phyloP scores from a whole-genome alignment of 2,797 vertebrate genomes.

The Aphelocoma californica region DNA sequence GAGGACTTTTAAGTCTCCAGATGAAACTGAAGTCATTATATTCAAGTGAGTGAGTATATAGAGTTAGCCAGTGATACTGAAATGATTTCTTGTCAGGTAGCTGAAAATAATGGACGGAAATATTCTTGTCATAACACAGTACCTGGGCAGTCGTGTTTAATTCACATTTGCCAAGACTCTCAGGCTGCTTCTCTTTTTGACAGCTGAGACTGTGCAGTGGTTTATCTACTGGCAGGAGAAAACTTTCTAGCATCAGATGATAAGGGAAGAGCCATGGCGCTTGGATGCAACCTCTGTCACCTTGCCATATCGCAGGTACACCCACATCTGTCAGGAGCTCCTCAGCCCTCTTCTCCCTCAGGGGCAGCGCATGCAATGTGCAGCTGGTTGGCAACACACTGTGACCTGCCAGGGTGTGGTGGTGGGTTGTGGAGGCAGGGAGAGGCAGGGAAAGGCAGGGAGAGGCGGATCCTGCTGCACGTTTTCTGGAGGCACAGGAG shows the following conservation, averaged over 20 bases:
- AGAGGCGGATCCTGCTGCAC: background rate
- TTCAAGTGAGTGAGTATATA: slow-evolving; percentile 49
- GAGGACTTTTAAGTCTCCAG: slow-evolving; percentile 49
- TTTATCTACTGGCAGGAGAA: background rate
- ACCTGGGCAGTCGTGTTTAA: background rate
- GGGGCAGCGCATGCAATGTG: fast-evolving
- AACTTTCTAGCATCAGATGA: background rate
- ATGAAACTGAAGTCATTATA: slow-evolving; percentile 42
- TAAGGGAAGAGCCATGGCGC: background rate
- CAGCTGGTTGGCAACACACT: background rate
- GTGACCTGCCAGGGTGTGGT: background rate
- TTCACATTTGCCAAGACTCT: background rate
- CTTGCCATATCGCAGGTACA: fast-evolving
- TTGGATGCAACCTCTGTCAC: background rate
- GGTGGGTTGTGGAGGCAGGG: fast-evolving
- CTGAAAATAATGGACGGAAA: slow-evolving; percentile 42
- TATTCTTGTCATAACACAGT: slow-evolving; percentile 32
- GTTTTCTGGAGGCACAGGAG: background rate
- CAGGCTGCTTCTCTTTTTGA: background rate
- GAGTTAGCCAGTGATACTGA: slow-evolving; percentile 29
- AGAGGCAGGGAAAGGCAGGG: background rate
- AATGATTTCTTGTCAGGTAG: slow-evolving; percentile 41
- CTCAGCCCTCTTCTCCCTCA: background rate
- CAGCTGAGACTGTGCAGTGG: background rate
- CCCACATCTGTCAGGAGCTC: background rate